Evolutionary conservation across 2,113 vertebrate species (phyloP).

Genomic region (Phylloscopus trochilus): DNA sequence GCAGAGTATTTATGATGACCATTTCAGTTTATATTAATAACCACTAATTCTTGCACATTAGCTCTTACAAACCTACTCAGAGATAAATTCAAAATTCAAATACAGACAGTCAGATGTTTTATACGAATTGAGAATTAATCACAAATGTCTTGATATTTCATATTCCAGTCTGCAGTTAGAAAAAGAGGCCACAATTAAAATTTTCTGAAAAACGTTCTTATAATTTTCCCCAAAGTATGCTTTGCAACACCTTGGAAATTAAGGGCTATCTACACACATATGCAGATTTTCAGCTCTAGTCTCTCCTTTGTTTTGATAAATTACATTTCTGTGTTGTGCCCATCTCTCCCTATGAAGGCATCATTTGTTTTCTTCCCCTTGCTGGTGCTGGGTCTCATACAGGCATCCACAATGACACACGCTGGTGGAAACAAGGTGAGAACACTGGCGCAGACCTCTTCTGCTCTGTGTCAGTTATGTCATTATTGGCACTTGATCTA

Average conservation of each 20-base stretch:
- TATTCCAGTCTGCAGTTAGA: neutral
- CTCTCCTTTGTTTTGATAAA: constrained; percentile 34
- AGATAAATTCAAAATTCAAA: neutral
- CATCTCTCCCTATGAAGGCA: constrained; percentile 28
- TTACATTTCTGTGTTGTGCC: neutral
- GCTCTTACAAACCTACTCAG: neutral
- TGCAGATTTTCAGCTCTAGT: neutral
- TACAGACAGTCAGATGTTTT: neutral
- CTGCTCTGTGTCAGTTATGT: constrained; percentile 45
- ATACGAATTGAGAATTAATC: neutral
- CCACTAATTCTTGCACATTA: neutral
- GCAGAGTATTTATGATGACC: neutral
- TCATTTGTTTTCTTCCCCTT: constrained; percentile 42
- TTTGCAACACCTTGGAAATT: neutral
- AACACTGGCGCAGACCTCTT: constrained; percentile 4
- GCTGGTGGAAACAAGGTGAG: constrained; percentile 6
- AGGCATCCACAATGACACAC: constrained; percentile 6
- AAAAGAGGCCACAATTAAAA: neutral
- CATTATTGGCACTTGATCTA: constrained; percentile 71
- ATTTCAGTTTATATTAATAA: neutral
- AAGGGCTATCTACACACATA: neutral
- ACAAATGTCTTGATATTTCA: neutral
- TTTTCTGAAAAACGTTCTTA: neutral
- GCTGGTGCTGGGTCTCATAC: neutral
- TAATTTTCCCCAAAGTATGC: neutral